Base-by-base conservation (phyloP, 2,888 invertebrate species). In the Pristionchus japonicus region DNA sequence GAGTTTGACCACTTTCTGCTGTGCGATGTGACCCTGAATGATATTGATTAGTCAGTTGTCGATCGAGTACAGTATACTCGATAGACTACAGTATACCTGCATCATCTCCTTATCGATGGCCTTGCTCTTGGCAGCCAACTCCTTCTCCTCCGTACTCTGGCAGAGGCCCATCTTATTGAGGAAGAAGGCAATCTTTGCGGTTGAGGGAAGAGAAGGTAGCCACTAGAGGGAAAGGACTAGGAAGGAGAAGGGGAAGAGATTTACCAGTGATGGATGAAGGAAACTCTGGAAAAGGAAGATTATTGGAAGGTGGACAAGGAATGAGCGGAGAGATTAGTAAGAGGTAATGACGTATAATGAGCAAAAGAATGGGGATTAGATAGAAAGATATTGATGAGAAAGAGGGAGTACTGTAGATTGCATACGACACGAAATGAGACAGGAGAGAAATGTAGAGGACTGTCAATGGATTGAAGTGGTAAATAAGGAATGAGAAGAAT, bases 31-130 rank as follows among this genome's bases (percentile, higher is more conserved):
- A 40, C 91, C 92, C 88, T 90, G 47, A 40, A 85, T 1, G 31
- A 82, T 49, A 47, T 47, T 20, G 27, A 49, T 82, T 49, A 49
- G 43, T 82, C 27, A 82, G 47, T 82, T 49, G 31, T 49, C 47
- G 31, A 82, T 52, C 27, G 31, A 34, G 34, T 20, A 34, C 6
- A 27, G 61, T 23, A 27, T n/a, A n/a, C n/a, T n/a, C n/a, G n/a
- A n/a, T n/a, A n/a, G n/a, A 11, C n/a, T 40, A 74, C 74, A 20
- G 74, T 74, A 85, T 57, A 86, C 91, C 82, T 93, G 92, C 91
- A 94, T 91, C 90, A 94, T 92, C 86, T 93, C 94, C 88, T 91
- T 91, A 89, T 94, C 94, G 89, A 94, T 94, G 52, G 92, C 92
- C 77, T 91, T 93, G 83, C 93, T 94, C 89, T 94, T 94, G 87